Base-by-base conservation (phyloP, 2,113 vertebrate species). In the Vimba vimba region DNA sequence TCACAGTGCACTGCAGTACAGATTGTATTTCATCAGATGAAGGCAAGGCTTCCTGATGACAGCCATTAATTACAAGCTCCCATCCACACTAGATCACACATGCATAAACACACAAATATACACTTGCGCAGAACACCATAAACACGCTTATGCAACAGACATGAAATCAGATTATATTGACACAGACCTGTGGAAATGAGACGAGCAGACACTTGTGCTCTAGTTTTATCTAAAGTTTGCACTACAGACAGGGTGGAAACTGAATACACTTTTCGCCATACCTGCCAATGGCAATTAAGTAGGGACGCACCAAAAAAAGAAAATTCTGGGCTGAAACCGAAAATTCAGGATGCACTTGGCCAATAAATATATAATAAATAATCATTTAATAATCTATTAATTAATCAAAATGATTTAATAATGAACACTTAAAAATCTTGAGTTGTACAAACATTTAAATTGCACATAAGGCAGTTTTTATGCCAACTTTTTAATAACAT, bases 21-120 rank as follows among this genome's bases (percentile, higher is more conserved):
- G 43, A 69, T 82, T n/a, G 47, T 52, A 66, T 82, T 82, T 82
- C 62, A 82, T 66, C 9, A 69, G 45, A 77, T 79, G 15, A 68
- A 30, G 50, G 25, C 36, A 27, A 76, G n/a, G 43, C 55, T 84
- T 76, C 36, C 57, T 64, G 36, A 76, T 6, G 71, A 62, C 69
- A 39, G 52, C 36, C 23, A 60, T 84, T 52, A 59, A 75, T 59
- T 33, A 84, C 23, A 73, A 0, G 13, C 8, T 47, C 11, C 25
- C 23, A 59, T 36, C 6, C 69, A 57, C 47, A 69, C 81, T 11
- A 17, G n/a, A 57, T 52, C 78, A 82, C 17, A 82, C 57, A 82
- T 11, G 71, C 45, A 79, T 47, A 69, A 43, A 76, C 68, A 82
- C 60, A 75, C 59, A 64, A 71, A 69, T 19, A 55, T 23, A 85